These are phyloP conservation scores for Polypterus bichir DNA, from an alignment of 2,113 vertebrate genomes.

Conservation along the genomic window DNA sequence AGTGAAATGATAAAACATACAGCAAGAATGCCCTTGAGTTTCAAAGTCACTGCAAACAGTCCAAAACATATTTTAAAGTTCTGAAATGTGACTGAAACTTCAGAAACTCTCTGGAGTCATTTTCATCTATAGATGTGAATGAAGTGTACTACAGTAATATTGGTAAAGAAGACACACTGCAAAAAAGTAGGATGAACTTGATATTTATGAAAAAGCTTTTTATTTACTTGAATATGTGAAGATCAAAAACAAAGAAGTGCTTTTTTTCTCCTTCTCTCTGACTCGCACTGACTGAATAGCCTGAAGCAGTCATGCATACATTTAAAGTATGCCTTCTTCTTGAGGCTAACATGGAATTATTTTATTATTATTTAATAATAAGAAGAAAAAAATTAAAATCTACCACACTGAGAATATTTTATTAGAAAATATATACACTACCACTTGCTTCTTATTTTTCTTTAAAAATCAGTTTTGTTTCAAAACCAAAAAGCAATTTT, in stretches of 20 bases:
- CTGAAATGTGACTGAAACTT: conserved; percentile 29
- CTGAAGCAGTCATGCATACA: conserved; percentile 54
- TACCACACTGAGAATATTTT: conserved; percentile 21
- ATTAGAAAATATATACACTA: conserved; percentile 35
- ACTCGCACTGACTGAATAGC: conserved; percentile 41
- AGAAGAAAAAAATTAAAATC: conserved; percentile 23
- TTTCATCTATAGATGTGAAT: conserved; percentile 49
- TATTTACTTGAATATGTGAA: conserved; percentile 45
- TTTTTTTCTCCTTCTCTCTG: conserved; percentile 25
- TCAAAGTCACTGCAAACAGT: conserved; percentile 44
- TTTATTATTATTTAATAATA: conserved; percentile 52
- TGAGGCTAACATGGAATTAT: conserved; percentile 56
- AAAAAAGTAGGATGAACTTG: conserved; percentile 54
- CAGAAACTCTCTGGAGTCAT: conserved; percentile 48
- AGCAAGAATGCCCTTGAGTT: conserved; percentile 29
- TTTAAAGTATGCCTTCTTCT: conserved; percentile 53
- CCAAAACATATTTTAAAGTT: conserved; percentile 40
- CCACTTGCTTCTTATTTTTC: conserved; percentile 49
- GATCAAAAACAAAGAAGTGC: conserved; percentile 47
- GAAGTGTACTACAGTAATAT: conserved; percentile 40
- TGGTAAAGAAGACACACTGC: conserved; percentile 53
- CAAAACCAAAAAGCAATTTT: conserved; percentile 63
- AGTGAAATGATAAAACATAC: conserved; percentile 38
- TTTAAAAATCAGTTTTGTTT: conserved; percentile 56
- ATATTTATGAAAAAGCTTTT: conserved; percentile 61